A percentile compares a stretch with the other conserved stretches of the same genome.
Evolutionary conservation across 2,113 vertebrate species (phyloP).

Genomic region (Scortum barcoo): DNA sequence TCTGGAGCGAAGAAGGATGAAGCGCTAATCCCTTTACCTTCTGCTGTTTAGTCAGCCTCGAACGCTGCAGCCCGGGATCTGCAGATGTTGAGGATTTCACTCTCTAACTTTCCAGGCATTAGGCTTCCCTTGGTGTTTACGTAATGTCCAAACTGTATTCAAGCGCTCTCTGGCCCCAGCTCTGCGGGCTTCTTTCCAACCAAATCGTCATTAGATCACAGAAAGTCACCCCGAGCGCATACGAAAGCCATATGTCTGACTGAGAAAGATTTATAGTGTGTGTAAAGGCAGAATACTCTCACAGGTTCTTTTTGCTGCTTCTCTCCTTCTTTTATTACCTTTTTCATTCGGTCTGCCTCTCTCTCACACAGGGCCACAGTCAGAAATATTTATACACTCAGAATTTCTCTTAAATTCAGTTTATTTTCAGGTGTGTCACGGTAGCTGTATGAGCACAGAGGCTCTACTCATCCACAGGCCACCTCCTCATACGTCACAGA

Average conservation of each 20-base stretch:
- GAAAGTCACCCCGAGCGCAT: slow-evolving; percentile 33
- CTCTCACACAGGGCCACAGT: background rate
- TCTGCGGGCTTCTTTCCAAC: slow-evolving; percentile 15
- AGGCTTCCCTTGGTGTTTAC: slow-evolving; percentile 60
- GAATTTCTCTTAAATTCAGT: background rate
- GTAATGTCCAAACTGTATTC: slow-evolving; percentile 48
- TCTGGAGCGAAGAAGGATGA: slow-evolving; percentile 28
- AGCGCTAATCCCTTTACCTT: slow-evolving; percentile 54
- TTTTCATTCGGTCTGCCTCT: slow-evolving; percentile 1
- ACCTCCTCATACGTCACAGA: background rate
- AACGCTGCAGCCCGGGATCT: slow-evolving; percentile 17
- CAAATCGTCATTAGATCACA: slow-evolving; percentile 32
- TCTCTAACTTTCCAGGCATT: slow-evolving; percentile 46
- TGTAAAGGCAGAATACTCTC: slow-evolving; percentile 11
- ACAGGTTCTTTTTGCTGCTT: background rate
- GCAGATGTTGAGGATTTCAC: slow-evolving; percentile 59
- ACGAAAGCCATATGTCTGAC: slow-evolving; percentile 63
- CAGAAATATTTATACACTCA: background rate
- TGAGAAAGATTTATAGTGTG: slow-evolving; percentile 27
- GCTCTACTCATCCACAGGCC: slow-evolving; percentile 1
- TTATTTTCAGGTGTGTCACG: slow-evolving; percentile 24
- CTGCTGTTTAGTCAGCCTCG: slow-evolving; percentile 44
- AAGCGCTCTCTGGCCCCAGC: background rate
- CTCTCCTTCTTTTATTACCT: slow-evolving; percentile 4
- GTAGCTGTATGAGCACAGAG: slow-evolving; percentile 1